Conservation (phyloP, 2,113 vertebrate genomes). For the Zonotrichia leucophrys region DNA sequence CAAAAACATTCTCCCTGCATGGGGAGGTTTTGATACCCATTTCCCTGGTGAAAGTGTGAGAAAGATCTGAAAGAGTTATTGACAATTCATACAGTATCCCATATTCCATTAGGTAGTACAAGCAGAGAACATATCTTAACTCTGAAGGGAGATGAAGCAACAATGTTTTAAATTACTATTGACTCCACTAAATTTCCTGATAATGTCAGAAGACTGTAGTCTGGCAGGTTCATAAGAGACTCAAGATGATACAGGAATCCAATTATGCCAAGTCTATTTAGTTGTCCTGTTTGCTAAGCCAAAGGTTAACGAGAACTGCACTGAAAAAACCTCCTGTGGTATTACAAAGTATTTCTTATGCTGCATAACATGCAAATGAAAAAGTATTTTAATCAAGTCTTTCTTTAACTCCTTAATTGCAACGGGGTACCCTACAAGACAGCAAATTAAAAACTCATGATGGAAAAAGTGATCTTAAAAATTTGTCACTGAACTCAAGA, state of each 20-base stretch:
- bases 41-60: slow-evolving; percentile 54
- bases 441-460: background rate
- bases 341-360: slow-evolving; percentile 71
- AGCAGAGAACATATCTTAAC: slow-evolving; percentile 54
- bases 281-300: slow-evolving; percentile 72
- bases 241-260: slow-evolving; percentile 73
- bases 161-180: slow-evolving; percentile 71
- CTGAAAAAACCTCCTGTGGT: slow-evolving; percentile 75
- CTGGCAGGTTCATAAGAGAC: slow-evolving; percentile 66
- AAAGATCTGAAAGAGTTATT: slow-evolving; percentile 64
- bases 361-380: slow-evolving; percentile 67
- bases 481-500: background rate
- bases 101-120: slow-evolving; percentile 56
- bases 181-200: slow-evolving; percentile 62
- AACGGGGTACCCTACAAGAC: background rate
- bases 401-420: slow-evolving; percentile 63
- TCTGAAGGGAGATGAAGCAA: slow-evolving; percentile 66
- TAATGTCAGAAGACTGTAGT: slow-evolving; percentile 65
- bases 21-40: slow-evolving; percentile 51
- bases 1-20: slow-evolving; percentile 60
- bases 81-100: slow-evolving; percentile 70
- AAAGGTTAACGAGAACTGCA: slow-evolving; percentile 90
- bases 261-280: slow-evolving; percentile 75
- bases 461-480: background rate
- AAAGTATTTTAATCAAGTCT: slow-evolving; percentile 59